phyloP scores from a whole-genome alignment of 1,140 invertebrate species.

The Megathymus violae region DNA sequence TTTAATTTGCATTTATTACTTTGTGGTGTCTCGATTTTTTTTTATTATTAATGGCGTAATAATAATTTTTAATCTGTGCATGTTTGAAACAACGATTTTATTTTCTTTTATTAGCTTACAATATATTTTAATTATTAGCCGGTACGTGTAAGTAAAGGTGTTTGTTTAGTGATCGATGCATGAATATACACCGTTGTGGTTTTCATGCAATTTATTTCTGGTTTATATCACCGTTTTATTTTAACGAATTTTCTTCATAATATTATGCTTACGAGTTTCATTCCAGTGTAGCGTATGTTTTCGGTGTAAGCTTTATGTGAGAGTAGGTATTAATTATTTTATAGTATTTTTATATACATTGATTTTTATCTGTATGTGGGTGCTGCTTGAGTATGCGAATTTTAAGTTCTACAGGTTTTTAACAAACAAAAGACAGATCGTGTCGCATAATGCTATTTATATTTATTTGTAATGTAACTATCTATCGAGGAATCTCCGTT shows the following conservation, averaged over 20 bases:
- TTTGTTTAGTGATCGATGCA: slow-evolving; percentile 50
- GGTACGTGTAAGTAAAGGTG: slow-evolving; percentile 46
- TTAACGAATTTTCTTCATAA: slow-evolving; percentile 48
- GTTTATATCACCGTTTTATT: slow-evolving; percentile 44
- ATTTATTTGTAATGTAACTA: slow-evolving; percentile 32
- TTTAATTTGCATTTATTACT: slow-evolving; percentile 70
- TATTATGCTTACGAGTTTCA: slow-evolving; percentile 73
- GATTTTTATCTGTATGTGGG: slow-evolving; percentile 69
- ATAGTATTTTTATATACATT: slow-evolving; percentile 71
- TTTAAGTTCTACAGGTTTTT: slow-evolving; percentile 46
- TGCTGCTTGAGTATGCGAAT: slow-evolving; percentile 67
- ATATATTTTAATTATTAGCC: slow-evolving; percentile 61
- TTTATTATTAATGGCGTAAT: slow-evolving; percentile 34
- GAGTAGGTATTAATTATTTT: slow-evolving; percentile 67
- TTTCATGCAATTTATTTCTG: slow-evolving; percentile 44
- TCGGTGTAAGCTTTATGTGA: slow-evolving; percentile 75
- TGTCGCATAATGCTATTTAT: slow-evolving; percentile 35
- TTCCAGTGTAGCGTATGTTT: slow-evolving; percentile 78
- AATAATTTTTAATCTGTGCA: slow-evolving; percentile 52
- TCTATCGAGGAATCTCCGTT: slow-evolving; percentile 64
- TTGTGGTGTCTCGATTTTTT: slow-evolving; percentile 50
- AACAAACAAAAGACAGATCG: slow-evolving; percentile 43
- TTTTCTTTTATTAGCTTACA: slow-evolving; percentile 71
- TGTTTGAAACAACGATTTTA: slow-evolving; percentile 71
- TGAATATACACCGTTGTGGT: slow-evolving; percentile 60